Evolutionary conservation across 1,140 invertebrate species (phyloP).

Genomic region (Chelonus insularis): DNA sequence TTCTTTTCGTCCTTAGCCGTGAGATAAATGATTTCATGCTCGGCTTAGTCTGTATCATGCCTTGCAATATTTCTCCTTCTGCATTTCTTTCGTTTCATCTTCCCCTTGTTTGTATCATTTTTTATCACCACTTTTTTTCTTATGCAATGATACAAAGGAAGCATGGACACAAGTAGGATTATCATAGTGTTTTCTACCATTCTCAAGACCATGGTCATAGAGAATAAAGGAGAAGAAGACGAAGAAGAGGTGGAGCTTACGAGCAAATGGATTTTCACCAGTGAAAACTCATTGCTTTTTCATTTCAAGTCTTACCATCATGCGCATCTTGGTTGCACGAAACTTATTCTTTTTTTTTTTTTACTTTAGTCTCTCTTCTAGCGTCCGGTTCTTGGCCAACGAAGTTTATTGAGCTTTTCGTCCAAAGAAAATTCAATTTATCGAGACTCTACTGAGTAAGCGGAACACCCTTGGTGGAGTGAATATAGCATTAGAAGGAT

Average conservation of each 20-base stretch:
- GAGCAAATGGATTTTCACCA: conserved; percentile 6
- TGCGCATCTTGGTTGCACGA: background rate
- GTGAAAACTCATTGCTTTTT: background rate
- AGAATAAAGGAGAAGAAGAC: no score
- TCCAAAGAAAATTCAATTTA: conserved; percentile 13
- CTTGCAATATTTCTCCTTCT: conserved; percentile 41
- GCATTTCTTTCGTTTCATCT: background rate
- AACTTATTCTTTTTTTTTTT: background rate
- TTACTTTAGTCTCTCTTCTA: background rate
- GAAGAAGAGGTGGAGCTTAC: background rate
- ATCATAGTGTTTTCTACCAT: no score
- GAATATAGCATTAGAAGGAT: background rate
- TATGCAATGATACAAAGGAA: no score
- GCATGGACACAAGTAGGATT: no score
- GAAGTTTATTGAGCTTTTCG: conserved; percentile 5
- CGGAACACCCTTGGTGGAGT: background rate
- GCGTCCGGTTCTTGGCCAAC: conserved; percentile 12
- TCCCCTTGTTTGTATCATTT: background rate
- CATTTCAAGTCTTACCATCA: conserved; percentile 1
- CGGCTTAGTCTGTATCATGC: conserved; percentile 53
- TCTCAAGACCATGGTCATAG: no score
- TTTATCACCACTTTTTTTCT: background rate
- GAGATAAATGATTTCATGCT: conserved; percentile 60
- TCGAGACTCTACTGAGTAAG: conserved; percentile 1
- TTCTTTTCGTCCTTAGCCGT: conserved; percentile 50